A percentile compares a stretch with the other conserved stretches of the same genome.
Evolutionary conservation across 2,113 vertebrate species (phyloP).

Genomic region (Cercocebus atys): DNA sequence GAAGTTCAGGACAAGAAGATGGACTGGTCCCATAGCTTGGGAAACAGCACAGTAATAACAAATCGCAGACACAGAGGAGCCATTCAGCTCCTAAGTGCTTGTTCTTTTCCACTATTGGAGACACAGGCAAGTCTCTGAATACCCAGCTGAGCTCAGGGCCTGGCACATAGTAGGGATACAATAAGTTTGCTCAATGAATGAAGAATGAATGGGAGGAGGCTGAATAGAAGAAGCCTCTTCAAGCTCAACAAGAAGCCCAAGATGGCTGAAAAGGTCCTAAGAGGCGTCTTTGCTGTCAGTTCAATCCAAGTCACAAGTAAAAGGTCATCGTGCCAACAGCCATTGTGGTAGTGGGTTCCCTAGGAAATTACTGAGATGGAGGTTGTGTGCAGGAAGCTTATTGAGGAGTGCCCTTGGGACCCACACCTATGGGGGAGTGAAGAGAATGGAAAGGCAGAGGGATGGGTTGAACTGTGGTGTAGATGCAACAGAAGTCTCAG

Average conservation of each 20-base stretch:
- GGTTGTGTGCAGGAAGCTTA: not conserved
- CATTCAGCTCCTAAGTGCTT: not conserved
- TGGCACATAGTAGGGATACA: not conserved
- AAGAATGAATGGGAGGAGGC: not conserved
- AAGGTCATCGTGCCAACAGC: not conserved
- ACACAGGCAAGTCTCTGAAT: not conserved
- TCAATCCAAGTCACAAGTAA: not conserved
- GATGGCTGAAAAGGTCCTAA: not conserved
- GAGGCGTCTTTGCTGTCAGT: not conserved
- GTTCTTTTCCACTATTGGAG: not conserved
- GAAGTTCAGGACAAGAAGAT: constrained; percentile 9
- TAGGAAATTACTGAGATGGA: not conserved
- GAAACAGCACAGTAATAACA: not conserved
- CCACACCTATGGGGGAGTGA: not conserved
- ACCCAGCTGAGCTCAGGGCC: not conserved
- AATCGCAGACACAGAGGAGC: not conserved
- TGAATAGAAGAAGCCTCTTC: not conserved
- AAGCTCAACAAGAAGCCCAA: not conserved
- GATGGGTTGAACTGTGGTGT: not conserved
- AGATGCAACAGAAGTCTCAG: not conserved
- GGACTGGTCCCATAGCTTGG: not conserved
- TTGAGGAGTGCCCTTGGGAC: not conserved
- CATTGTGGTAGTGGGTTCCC: not conserved
- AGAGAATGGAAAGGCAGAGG: not conserved
- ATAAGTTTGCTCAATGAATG: not conserved